Evolutionary conservation across 2,797 vertebrate species (phyloP), one percentile per base, ranked within the genome.

Genomic region (Oryzias sinensis): DNA sequence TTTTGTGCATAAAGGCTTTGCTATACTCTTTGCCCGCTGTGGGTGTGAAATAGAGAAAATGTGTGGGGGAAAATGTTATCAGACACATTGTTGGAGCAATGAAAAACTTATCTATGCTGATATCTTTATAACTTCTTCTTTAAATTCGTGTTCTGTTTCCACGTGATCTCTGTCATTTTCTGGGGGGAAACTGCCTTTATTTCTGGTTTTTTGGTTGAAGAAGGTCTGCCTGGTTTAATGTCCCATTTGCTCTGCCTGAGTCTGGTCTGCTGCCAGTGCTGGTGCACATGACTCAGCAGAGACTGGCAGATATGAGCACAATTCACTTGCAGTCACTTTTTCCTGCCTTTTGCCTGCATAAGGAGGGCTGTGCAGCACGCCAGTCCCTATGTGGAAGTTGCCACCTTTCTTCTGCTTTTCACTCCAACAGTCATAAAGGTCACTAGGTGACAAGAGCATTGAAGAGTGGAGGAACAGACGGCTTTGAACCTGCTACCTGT

Each of bases 201-300:
- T 13, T 37, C 33, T 37, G 33, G 0, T 37, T 37, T 29, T 33
- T 11, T 33, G 29, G 29, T 33, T 33, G 7, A 33, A 27, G 25
- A 6, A 27, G 27, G 27, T 27, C 27, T 27, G 27, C 27, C 27
- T 22, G 20, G 20, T 22, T 22, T 22, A 22, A 33, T 37, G 33
- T 37, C 33, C 11, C 33, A 37, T 37, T 37, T 37, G 33, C 33
- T 37, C 2, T 11, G 33, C 78, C 85, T 59, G 76, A 57, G 68
- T 71, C 61, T 22, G 61, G 56, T 37, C 56, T 55, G 74, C 71
- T 22, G 43, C 42, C 42, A 43, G 42, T 15, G 14, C 42, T n/a
- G n/a, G 42, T 72, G 20, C 46, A 61, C 64, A 81, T 91, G 90
- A 90, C 86, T 83, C 83, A 88, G 89, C 82, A 79, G 42, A 72